A percentile compares a stretch with the other conserved stretches of the same genome.
phyloP scores from a whole-genome alignment of 2,888 invertebrate species.

The Argyra leucocephala region DNA sequence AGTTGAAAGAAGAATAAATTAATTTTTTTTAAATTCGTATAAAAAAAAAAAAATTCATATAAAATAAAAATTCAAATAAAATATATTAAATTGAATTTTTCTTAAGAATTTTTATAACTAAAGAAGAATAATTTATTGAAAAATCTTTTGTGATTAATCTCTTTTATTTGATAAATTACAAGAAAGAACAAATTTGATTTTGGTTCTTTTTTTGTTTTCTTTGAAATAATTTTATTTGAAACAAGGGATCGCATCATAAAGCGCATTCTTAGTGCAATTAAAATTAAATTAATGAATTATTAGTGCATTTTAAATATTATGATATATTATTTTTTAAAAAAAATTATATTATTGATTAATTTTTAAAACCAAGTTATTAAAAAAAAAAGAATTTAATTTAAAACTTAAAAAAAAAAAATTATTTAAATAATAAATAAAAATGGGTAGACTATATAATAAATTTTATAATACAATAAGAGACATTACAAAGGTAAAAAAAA shows the following conservation, averaged over 20 bases:
- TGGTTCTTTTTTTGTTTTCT: too few species aligned
- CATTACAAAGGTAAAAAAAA: background rate
- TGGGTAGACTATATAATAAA: slow-evolving; percentile 3
- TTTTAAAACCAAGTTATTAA: background rate
- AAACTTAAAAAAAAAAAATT: background rate
- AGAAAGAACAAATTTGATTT: background rate
- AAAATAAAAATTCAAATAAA: background rate
- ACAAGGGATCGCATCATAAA: too few species aligned
- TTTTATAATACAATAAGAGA: background rate
- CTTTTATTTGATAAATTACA: background rate
- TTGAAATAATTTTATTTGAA: too few species aligned
- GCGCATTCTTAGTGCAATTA: too few species aligned
- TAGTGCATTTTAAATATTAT: too few species aligned
- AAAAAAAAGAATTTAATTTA: background rate
- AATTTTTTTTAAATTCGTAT: too few species aligned
- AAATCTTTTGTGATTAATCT: background rate
- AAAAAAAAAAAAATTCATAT: too few species aligned
- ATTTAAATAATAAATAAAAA: background rate
- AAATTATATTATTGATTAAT: too few species aligned
- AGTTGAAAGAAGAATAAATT: too few species aligned
- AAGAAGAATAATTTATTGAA: background rate
- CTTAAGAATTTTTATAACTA: background rate
- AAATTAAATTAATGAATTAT: too few species aligned
- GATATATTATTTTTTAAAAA: too few species aligned
- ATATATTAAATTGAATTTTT: too few species aligned